A percentile compares a stretch with the other conserved stretches of the same genome.
Evolutionary conservation across 2,888 invertebrate genomes (phyloP).

Genomic region (Tricholauxania praeusta): DNA sequence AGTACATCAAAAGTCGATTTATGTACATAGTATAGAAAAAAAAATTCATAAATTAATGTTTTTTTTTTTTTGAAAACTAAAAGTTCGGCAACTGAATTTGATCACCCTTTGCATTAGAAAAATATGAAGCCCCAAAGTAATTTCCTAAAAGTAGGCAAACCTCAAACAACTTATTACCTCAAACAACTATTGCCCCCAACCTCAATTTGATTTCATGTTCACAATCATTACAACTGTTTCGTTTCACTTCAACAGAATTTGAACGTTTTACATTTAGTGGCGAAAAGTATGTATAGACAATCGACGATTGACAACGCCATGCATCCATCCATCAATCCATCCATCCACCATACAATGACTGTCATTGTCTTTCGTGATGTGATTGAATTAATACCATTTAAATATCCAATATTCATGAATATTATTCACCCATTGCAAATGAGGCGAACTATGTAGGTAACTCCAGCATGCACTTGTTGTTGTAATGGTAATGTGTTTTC

Average conservation of each 20-base stretch:
- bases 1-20: background rate
- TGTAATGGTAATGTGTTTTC: too few species aligned
- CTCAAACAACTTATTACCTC: too few species aligned
- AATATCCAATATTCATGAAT: constrained; percentile 13
- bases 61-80: background rate
- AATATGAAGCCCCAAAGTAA: too few species aligned
- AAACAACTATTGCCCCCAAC: background rate
- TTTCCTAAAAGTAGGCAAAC: too few species aligned
- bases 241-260: background rate
- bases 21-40: background rate
- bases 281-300: background rate
- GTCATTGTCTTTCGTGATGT: constrained; percentile 23
- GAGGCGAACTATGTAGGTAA: too few species aligned
- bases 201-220: constrained; percentile 6
- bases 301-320: constrained; percentile 1
- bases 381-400: constrained; percentile 16
- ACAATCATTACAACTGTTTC: background rate
- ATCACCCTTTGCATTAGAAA: background rate
- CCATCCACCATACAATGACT: background rate
- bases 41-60: background rate
- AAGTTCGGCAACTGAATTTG: background rate
- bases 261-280: background rate
- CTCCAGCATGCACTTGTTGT: too few species aligned
- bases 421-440: background rate
- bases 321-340: background rate